These are phyloP conservation scores for Harpagoxenus sublaevis DNA, from an alignment of 2,888 invertebrate genomes.

Conservation along the genomic window DNA sequence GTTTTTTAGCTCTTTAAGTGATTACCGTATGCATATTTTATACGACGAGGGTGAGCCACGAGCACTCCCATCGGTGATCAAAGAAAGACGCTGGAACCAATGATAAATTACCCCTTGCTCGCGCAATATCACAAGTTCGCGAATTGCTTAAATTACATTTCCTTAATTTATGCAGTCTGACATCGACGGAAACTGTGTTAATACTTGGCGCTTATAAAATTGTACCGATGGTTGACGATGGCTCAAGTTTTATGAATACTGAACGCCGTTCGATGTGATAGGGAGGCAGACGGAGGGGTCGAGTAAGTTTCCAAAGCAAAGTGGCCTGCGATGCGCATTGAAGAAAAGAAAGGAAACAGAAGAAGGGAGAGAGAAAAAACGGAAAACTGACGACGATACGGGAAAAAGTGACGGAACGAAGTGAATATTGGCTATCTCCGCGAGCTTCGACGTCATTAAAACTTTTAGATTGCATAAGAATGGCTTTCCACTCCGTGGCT, in stretches of 20 bases:
- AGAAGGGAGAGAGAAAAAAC: neutral
- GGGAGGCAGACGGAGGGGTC: neutral
- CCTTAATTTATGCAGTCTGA: conserved; percentile 48
- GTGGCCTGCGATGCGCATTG: conserved; percentile 32
- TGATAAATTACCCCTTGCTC: conserved; percentile 40
- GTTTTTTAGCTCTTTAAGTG: conserved; percentile 36
- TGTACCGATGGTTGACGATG: conserved; percentile 50
- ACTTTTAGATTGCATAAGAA: conserved; percentile 85
- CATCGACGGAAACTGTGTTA: conserved; percentile 51
- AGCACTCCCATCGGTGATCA: conserved; percentile 31
- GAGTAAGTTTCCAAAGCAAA: conserved; percentile 39
- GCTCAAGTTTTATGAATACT: conserved; percentile 45
- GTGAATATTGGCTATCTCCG: conserved; percentile 84
- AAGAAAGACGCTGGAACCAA: conserved; percentile 37
- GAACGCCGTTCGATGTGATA: conserved; percentile 11
- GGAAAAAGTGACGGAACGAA: conserved; percentile 82
- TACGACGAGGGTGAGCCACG: conserved; percentile 3
- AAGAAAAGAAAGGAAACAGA: conserved; percentile 22
- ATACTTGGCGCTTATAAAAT: conserved; percentile 50
- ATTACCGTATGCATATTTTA: conserved; percentile 53
- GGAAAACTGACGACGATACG: conserved; percentile 48
- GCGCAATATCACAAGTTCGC: conserved; percentile 51
- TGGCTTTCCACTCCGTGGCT: conserved; percentile 70
- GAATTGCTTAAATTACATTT: conserved; percentile 42
- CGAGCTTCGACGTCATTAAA: conserved; percentile 84